These are phyloP conservation scores for Tetranychus urticae DNA, from an alignment of 1,140 invertebrate genomes.

Conservation along the genomic window DNA sequence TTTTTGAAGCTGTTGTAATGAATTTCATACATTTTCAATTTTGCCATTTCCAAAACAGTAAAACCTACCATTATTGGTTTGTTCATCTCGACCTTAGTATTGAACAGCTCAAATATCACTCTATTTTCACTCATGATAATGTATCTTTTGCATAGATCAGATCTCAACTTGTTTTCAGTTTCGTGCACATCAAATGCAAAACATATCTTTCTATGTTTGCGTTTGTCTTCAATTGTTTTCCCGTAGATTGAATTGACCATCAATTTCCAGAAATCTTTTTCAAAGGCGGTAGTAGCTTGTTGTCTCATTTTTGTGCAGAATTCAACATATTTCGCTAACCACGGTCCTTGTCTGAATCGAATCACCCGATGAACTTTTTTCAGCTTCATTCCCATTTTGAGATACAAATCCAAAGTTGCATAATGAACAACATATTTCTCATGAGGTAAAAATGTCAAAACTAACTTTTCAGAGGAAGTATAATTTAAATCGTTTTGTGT, in stretches of 20 bases:
- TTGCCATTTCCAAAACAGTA: constrained; percentile 15
- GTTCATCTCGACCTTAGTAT: constrained; percentile 10
- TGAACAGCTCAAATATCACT: constrained; percentile 12
- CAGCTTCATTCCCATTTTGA: constrained; percentile 12
- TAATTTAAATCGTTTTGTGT: not conserved
- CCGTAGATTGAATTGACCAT: constrained; percentile 26
- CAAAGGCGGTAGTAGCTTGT: constrained; percentile 15
- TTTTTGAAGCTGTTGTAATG: too few relatives aligned
- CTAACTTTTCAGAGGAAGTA: not conserved
- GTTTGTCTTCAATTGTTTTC: constrained; percentile 27
- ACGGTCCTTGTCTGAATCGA: constrained; percentile 24
- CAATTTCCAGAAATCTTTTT: constrained; percentile 19
- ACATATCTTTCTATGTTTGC: constrained; percentile 13
- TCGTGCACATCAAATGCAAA: too few relatives aligned
- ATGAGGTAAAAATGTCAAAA: constrained; percentile 4
- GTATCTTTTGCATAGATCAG: too few relatives aligned
- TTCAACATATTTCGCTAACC: constrained; percentile 23
- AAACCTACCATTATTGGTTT: constrained; percentile 17
- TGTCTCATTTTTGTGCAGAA: constrained; percentile 19
- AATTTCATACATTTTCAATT: not conserved
- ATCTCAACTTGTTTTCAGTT: too few relatives aligned
- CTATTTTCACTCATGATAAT: too few relatives aligned
- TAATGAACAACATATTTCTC: constrained; percentile 27
- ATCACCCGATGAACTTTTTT: constrained; percentile 24
- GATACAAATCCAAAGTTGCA: constrained; percentile 24